These are phyloP conservation scores for Amazona guildingii DNA, from an alignment of 2,113 vertebrate species.

Conservation along the genomic window DNA sequence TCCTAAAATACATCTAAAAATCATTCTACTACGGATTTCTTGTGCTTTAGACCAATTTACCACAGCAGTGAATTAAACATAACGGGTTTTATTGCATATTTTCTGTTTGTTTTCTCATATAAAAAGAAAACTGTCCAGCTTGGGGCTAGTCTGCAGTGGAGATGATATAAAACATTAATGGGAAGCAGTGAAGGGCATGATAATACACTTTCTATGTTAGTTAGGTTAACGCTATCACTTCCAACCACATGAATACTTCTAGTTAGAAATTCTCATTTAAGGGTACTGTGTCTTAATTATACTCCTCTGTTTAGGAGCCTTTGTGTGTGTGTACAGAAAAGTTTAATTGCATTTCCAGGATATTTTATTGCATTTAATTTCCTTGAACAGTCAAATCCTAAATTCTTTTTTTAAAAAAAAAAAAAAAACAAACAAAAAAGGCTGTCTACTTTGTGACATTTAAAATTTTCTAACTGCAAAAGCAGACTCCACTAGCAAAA, in stretches of 20 bases:
- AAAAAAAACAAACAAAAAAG: background rate
- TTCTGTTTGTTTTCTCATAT: background rate
- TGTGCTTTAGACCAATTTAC: background rate
- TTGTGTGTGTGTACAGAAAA: background rate
- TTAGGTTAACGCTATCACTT: background rate
- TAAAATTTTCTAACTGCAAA: background rate
- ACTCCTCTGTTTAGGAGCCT: background rate
- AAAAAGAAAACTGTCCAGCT: background rate
- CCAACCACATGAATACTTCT: background rate
- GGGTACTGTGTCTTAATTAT: background rate
- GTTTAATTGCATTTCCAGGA: constrained; percentile 4
- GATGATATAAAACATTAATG: constrained; percentile 16
- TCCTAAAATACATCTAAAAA: background rate
- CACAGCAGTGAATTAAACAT: background rate
- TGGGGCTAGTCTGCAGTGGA: background rate
- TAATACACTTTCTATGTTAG: background rate
- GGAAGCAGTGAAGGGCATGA: background rate
- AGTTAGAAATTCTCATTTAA: background rate
- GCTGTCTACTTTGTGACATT: background rate
- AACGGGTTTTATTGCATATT: background rate
- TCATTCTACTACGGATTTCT: background rate
- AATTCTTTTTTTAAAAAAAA: background rate
- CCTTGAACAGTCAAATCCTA: background rate
- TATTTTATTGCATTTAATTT: background rate
- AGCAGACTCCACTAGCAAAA: background rate